Evolutionary conservation across 2,888 invertebrate species (phyloP).

Genomic region (Pseudococcus viburni): DNA sequence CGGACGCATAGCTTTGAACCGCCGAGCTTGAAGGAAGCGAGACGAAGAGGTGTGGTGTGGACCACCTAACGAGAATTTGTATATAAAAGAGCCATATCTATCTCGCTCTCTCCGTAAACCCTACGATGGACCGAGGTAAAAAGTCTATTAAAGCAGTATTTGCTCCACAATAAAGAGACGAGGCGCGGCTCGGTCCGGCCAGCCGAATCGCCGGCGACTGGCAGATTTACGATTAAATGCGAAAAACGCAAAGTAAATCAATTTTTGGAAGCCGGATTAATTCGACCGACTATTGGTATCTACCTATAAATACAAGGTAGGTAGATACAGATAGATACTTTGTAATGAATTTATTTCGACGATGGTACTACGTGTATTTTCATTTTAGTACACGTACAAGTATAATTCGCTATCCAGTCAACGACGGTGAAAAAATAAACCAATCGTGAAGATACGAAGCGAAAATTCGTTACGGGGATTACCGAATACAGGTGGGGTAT

Average conservation of each 20-base stretch:
- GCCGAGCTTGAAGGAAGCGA: background rate
- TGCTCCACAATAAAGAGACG: background rate
- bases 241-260: conserved; percentile 35
- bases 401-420: background rate
- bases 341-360: conserved; percentile 7
- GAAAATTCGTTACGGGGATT: conserved; percentile 24
- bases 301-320: background rate
- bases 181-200: background rate
- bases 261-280: conserved; percentile 44
- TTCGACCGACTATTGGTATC: background rate
- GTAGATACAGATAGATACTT: background rate
- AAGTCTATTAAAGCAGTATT: conserved; percentile 25
- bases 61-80: conserved; percentile 35
- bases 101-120: background rate
- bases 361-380: background rate
- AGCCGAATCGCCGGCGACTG: background rate
- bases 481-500: background rate
- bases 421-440: background rate
- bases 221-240: conserved; percentile 25
- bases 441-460: conserved; percentile 13
- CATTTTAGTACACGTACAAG: background rate
- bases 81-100: conserved; percentile 4
- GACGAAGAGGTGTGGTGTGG: background rate
- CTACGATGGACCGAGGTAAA: background rate
- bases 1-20: conserved; percentile 16